These are phyloP conservation scores for Buteo buteo DNA, from an alignment of 2,113 vertebrate genomes.

Conservation along the genomic window DNA sequence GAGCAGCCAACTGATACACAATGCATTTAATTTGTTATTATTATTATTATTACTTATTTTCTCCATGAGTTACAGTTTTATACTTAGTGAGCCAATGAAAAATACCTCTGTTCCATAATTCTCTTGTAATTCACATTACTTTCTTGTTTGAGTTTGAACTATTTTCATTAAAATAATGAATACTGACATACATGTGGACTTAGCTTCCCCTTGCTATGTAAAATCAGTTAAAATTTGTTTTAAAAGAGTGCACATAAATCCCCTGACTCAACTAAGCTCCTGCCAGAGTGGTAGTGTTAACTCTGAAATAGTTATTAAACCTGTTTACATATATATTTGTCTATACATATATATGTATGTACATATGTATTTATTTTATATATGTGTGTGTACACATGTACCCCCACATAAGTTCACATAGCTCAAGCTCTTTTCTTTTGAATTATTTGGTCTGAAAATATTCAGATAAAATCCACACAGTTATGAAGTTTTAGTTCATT, in stretches of 20 bases:
- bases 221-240: neutral
- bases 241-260: neutral
- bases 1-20: neutral
- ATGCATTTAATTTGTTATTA: neutral
- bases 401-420: neutral
- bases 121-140: neutral
- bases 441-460: neutral
- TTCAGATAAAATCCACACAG: neutral
- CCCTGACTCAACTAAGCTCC: neutral
- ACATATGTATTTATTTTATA: neutral
- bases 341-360: no score
- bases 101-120: neutral
- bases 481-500: neutral
- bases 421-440: neutral
- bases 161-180: neutral
- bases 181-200: neutral
- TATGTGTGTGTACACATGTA: neutral
- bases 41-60: neutral
- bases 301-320: neutral
- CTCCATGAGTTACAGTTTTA: neutral
- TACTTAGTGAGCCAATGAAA: neutral
- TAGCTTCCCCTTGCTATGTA: neutral
- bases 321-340: neutral
- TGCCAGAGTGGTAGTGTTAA: neutral
- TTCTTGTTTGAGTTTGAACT: neutral